Evolutionary conservation across 1,140 invertebrate species (phyloP), one percentile per base, ranked within the genome.

Genomic region (Drosophila littoralis): DNA sequence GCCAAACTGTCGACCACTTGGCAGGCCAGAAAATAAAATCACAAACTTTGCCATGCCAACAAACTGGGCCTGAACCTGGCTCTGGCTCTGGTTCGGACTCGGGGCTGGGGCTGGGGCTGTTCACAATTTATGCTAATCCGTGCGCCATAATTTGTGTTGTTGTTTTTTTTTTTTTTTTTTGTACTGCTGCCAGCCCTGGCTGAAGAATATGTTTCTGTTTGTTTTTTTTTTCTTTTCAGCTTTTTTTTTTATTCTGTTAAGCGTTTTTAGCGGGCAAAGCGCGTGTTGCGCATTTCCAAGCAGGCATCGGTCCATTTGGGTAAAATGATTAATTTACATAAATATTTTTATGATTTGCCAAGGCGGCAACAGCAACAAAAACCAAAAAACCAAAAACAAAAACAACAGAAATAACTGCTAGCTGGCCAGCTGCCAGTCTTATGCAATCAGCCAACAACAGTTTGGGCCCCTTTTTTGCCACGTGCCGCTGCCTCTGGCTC

Each of bases 241-340:
- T 36, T 65, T 57, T 32, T 50, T 28, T 64, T 6, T 52, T 51
- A n/a, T n/a, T 52, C 38, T 28, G 57, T 63, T 42, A 40, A 28
- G 15, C 7, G 13, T 45, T 75, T 84, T 79, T 57, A 68, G 82
- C 75, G 69, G 52, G 43, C 50, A 52, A 66, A 86, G 84, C 84
- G 84, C 84, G 84, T 89, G 84, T 90, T 75, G 77, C 70, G 84
- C 84, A 83, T 89, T 79, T 77, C 59, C 81, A 89, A 89, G 70
- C 80, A 89, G 83, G 83, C 78, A 73, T 71, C 80, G 79, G 79
- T 78, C 85, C 77, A 84, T 89, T 89, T 79, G 77, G 81, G 82
- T 89, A 88, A 89, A 89, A 89, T 89, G 84, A 84, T 84, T 90
- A 84, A 89, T 89, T 89, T 90, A 89, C 84, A 89, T 89, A 89